phyloP scores from a whole-genome alignment of 2,888 invertebrate genomes.

The Dicranocentrus wangi region DNA sequence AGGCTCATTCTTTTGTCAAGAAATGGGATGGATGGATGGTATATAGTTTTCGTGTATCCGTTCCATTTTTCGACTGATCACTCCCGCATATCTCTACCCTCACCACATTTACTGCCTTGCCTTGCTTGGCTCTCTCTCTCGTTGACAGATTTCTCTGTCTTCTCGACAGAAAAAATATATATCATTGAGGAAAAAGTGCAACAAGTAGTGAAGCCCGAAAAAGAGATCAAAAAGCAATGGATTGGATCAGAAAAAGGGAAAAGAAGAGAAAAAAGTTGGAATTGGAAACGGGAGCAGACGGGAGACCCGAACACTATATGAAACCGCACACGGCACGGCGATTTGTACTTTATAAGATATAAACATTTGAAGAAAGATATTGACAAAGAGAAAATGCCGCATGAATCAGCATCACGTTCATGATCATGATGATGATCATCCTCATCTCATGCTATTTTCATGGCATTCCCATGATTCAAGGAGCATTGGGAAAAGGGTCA shows the following conservation, averaged over 20 bases:
- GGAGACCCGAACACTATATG: too few relatives aligned
- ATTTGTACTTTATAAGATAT: too few relatives aligned
- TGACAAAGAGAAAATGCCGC: constrained; percentile 4
- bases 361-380: constrained; percentile 4
- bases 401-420: constrained; percentile 11
- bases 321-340: too few relatives aligned
- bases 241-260: constrained; percentile 26
- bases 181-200: constrained; percentile 14
- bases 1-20: too few relatives aligned
- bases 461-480: too few relatives aligned
- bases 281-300: background rate
- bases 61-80: constrained; percentile 21
- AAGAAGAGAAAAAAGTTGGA: background rate
- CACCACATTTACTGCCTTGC: too few relatives aligned
- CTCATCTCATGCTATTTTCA: background rate
- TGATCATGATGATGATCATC: constrained; percentile 15
- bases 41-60: constrained; percentile 11
- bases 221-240: constrained; percentile 29
- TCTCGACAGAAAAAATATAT: background rate
- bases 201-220: background rate
- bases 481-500: too few relatives aligned
- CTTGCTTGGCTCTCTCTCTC: too few relatives aligned
- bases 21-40: constrained; percentile 8
- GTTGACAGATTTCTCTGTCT: constrained; percentile 17
- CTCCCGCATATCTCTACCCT: background rate